phyloP scores from a whole-genome alignment of 2,888 invertebrate species.

The Orthosia gracilis region DNA sequence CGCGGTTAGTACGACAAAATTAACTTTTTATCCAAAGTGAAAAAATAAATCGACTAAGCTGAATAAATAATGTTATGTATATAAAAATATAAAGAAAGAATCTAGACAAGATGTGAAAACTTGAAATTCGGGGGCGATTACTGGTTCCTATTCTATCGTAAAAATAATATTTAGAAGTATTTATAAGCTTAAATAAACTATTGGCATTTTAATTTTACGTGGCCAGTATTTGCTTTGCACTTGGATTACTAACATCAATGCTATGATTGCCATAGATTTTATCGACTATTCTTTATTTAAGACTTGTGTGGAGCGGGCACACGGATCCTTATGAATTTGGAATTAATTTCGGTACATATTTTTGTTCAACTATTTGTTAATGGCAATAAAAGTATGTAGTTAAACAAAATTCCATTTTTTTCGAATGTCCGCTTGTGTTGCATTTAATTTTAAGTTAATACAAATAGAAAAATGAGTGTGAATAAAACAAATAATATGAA shows the following conservation, averaged over 20 bases:
- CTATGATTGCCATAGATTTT: conserved; percentile 73
- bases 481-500: conserved; percentile 68
- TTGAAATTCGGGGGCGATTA: conserved; percentile 6
- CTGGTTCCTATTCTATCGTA: background rate
- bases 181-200: conserved; percentile 16
- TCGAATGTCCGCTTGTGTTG: conserved; percentile 40
- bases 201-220: conserved; percentile 39
- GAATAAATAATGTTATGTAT: no score
- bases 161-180: conserved; percentile 10
- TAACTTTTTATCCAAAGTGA: conserved; percentile 13
- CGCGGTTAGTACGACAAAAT: conserved; percentile 17
- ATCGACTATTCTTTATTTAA: conserved; percentile 38
- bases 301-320: conserved; percentile 33
- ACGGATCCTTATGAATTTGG: conserved; percentile 15
- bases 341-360: conserved; percentile 21
- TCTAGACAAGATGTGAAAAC: conserved; percentile 1
- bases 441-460: conserved; percentile 58
- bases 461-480: conserved; percentile 63
- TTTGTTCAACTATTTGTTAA: conserved; percentile 29
- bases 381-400: conserved; percentile 37
- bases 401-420: conserved; percentile 37
- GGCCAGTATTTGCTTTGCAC: conserved; percentile 65
- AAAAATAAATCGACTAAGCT: conserved; percentile 13
- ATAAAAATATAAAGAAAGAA: conserved; percentile 31
- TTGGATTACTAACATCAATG: conserved; percentile 62